Evolutionary conservation across 1,140 invertebrate genomes (phyloP).

Genomic region (Lepidostoma basale): DNA sequence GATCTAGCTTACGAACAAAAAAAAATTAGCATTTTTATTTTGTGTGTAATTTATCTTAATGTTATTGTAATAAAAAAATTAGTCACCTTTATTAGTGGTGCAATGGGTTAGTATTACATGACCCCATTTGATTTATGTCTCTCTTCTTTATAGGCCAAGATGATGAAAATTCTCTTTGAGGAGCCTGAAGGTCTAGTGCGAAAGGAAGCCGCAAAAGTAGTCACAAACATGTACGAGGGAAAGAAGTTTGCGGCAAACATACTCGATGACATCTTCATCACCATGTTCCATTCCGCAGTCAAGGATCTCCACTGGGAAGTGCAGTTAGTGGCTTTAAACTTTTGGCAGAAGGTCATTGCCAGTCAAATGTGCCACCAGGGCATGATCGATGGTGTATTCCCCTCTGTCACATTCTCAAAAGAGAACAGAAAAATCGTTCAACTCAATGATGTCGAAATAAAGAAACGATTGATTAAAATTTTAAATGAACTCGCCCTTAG

Average conservation of each 20-base stretch:
- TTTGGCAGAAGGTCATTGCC: conserved; percentile 72
- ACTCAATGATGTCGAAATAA: conserved; percentile 71
- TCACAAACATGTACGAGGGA: conserved; percentile 70
- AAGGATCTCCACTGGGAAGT: conserved; percentile 82
- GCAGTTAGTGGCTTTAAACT: conserved; percentile 70
- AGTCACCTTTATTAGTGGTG: no score
- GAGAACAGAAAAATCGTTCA: conserved; percentile 77
- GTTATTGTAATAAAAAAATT: no score
- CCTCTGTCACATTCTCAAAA: conserved; percentile 77
- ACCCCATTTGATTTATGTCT: no score
- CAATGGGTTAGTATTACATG: no score
- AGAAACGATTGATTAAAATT: conserved; percentile 68
- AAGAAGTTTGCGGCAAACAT: conserved; percentile 63
- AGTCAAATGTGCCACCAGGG: conserved; percentile 72
- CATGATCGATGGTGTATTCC: conserved; percentile 79
- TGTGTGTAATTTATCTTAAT: no score
- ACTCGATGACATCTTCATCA: conserved; percentile 52
- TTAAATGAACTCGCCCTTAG: conserved; percentile 68
- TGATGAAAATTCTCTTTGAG: conserved; percentile 65
- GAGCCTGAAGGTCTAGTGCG: conserved; percentile 78
- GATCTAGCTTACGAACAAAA: no score
- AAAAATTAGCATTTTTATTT: no score
- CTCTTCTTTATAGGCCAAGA: conserved; percentile 62
- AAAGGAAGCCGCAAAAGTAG: conserved; percentile 69
- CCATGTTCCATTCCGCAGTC: conserved; percentile 68